Base-by-base conservation (phyloP, 30 jellyfish, hydroid and myxozoan species). In the Catostylus mosaicus region DNA sequence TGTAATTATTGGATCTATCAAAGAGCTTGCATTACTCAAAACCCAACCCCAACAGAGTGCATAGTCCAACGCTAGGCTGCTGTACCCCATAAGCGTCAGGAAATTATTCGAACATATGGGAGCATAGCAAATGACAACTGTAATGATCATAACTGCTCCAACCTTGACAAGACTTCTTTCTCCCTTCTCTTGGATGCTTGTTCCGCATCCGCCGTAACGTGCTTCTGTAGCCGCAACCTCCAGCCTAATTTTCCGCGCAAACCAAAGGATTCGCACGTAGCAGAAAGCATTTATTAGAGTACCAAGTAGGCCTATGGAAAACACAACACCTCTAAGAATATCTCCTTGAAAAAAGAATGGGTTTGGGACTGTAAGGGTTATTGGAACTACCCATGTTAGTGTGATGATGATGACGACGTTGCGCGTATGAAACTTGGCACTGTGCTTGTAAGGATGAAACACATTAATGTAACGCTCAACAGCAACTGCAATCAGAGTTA, bases 391-490 rank as follows among this genome's bases (percentile, higher is more conserved):
- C 91, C 91, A 81, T 30, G 67, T 81, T 20, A 64, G 24, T 18
- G 43, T 20, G 16, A 50, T 0, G 19, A 29, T 27, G 36, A 68
- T 34, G 14, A 54, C 29, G 7, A 68, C 65, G 19, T 66, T 22
- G 71, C 50, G 50, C 26, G 72, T 30, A 2, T 51, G 67, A 20
- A 52, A 59, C 27, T 30, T 29, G 32, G 63, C 40, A 23, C 36
- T 38, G 34, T 66, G 43, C n/a, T 48, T 5, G 84, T 1, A 81
- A 11, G 91, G 91, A 57, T 47, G 61, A 69, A 81, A 81, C 7
- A 81, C 36, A n/a, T 47, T 59, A 69, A 64, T 52, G 76, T 63
- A 81, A 36, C 91, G 47, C 37, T 81, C 91, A 5, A 68, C 16
- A 20, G 91, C 84, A 1, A 81, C 57, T 9, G 75, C 52, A 0